Evolutionary conservation across 2,888 invertebrate species (phyloP).

Genomic region (Polydrusus cervinus): DNA sequence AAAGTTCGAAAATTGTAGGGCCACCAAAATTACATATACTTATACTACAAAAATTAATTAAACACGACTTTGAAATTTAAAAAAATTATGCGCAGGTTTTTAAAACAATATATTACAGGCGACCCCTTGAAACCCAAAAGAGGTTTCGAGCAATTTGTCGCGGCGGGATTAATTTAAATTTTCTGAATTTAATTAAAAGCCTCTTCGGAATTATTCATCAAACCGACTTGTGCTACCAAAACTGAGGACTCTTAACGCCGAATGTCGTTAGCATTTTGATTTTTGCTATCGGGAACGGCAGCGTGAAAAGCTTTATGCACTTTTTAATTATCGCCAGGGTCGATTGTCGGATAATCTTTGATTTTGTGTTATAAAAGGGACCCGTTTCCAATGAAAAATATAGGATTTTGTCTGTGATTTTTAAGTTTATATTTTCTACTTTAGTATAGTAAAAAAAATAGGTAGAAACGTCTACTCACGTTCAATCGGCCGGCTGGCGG

Average conservation of each 20-base stretch:
- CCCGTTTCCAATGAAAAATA: no score
- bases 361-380: not conserved
- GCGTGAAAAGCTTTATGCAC: not conserved
- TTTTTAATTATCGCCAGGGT: slow-evolving; percentile 1
- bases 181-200: slow-evolving; percentile 14
- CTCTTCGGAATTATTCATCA: slow-evolving; percentile 23
- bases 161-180: slow-evolving; percentile 20
- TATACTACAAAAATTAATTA: no score
- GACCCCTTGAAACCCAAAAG: not conserved
- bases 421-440: no score
- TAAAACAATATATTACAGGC: not conserved
- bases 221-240: slow-evolving; percentile 12
- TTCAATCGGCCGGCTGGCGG: no score
- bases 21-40: no score
- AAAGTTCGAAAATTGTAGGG: no score
- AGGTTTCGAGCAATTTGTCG: slow-evolving; percentile 20
- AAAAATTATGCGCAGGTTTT: slow-evolving; percentile 2
- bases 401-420: no score
- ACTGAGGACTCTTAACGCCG: slow-evolving; percentile 14
- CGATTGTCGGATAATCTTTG: slow-evolving; percentile 6
- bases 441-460: no score
- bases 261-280: slow-evolving; percentile 30
- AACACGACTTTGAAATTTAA: no score
- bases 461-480: no score
- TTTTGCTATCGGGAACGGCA: not conserved